Conservation (phyloP, 1,140 invertebrate genomes). For the Dermatophagoides farinae region DNA sequence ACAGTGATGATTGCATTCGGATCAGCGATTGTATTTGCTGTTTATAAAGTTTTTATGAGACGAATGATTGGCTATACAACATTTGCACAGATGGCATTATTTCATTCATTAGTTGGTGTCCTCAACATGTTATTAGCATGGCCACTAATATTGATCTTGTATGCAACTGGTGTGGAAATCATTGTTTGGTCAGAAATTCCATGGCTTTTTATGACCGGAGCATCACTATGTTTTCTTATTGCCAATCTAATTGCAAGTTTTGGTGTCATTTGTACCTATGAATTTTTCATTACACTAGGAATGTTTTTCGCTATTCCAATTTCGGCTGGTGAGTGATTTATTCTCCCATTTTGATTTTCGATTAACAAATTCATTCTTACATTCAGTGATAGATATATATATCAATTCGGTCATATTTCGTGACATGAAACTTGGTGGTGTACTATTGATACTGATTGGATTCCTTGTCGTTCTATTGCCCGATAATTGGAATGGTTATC, state of each 20-base stretch:
- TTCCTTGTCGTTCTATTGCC: constrained; percentile 61
- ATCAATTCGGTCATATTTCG: constrained; percentile 62
- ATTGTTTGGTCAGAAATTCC: constrained; percentile 33
- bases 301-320: constrained; percentile 74
- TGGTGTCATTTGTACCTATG: constrained; percentile 68
- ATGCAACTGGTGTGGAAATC: constrained; percentile 59
- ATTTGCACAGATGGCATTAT: constrained; percentile 61
- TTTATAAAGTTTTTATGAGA: constrained; percentile 54
- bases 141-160: constrained; percentile 59
- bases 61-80: constrained; percentile 75
- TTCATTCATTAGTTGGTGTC: constrained; percentile 63
- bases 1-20: constrained; percentile 9
- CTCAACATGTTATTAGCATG: constrained; percentile 60
- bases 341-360: constrained; percentile 10
- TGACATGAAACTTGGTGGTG: constrained; percentile 80
- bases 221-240: constrained; percentile 32
- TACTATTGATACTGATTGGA: constrained; percentile 46
- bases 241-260: constrained; percentile 76
- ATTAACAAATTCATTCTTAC: background rate
- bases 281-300: constrained; percentile 73
- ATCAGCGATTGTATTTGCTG: background rate
- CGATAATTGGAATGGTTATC: constrained; percentile 83
- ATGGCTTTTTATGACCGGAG: constrained; percentile 18
- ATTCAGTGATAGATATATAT: constrained; percentile 56
- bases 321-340: constrained; percentile 48